Conservation (phyloP, 2,888 invertebrate species). For the Melinopterus prodromus region DNA sequence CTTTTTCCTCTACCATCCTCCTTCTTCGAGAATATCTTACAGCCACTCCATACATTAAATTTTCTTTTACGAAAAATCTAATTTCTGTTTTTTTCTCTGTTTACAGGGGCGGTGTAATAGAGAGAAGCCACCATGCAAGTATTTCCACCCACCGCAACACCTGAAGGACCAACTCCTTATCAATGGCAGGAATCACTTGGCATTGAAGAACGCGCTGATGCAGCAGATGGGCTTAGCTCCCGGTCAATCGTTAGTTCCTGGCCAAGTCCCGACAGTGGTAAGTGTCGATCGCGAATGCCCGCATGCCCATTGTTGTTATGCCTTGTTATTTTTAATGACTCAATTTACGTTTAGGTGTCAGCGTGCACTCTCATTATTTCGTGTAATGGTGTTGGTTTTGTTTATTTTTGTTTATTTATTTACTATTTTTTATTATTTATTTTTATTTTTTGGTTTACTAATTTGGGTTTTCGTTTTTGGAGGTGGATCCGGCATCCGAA, state of each 20-base stretch:
- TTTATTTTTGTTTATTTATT: conserved; percentile 13
- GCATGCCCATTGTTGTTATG: conserved; percentile 9
- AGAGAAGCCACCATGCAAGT: conserved; percentile 99
- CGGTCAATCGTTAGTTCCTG: conserved; percentile 89
- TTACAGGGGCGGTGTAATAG: conserved; percentile 98
- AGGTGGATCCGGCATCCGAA: conserved; percentile 66
- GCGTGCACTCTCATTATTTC: neutral
- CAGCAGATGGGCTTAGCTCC: conserved; percentile 95
- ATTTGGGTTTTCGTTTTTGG: conserved; percentile 50
- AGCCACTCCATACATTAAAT: neutral
- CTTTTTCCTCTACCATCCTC: neutral
- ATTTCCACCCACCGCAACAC: conserved; percentile 99
- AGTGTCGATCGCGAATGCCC: conserved; percentile 60
- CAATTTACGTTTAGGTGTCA: neutral
- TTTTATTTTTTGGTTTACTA: conserved; percentile 48
- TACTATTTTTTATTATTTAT: conserved; percentile 1
- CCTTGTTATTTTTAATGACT: neutral
- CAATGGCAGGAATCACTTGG: conserved; percentile 99
- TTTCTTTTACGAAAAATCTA: conserved; percentile 13
- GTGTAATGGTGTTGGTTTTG: conserved; percentile 6
- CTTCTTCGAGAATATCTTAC: too few species aligned
- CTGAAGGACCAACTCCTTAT: conserved; percentile 99
- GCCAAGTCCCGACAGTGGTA: conserved; percentile 93
- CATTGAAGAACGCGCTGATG: conserved; percentile 97
- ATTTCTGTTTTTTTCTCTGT: conserved; percentile 46